Base-by-base conservation (phyloP, 2,113 vertebrate species). In the Bucco capensis region DNA sequence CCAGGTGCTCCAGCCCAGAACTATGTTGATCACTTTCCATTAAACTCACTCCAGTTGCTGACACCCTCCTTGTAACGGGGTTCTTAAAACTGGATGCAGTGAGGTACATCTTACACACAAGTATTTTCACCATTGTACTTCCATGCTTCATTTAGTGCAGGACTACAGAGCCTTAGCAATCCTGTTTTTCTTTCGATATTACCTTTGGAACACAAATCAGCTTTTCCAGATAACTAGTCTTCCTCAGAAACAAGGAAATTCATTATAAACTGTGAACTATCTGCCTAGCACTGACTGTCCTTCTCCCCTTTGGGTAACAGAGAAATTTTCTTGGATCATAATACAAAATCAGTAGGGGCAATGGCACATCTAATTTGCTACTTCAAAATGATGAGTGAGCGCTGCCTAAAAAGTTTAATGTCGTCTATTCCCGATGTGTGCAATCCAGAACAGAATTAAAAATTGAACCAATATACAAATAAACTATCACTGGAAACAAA, bases 1-100 rank as follows among this genome's bases (percentile, higher is more conserved):
- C 15, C 31, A 79, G 33, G 28, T 1, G 6, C 57, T 33, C 14
- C 42, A 53, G 12, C 6, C 33, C n/a, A 33, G 0, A 0, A 27
- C 33, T 42, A 13, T 5, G 2, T 2, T 12, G 5, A 51, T 37
- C 49, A 28, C 8, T 2, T 23, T 44, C 11, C 21, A 64, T 0
- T 40, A 33, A 64, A 79, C 37, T 66, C 14, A 4, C 12, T 57
- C 31, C 49, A 44, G n/a, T 5, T 64, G 18, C 9, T 21, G 31
- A 44, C 12, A 30, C 1, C 18, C 28, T 61, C 57, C 60, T 73
- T 56, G n/a, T 42, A 76, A 40, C 1, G 0, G 1, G 10, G 2
- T 12, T 40, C 23, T 25, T 56, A 51, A 83, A 79, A 80, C 50
- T 44, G 19, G 12, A 38, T n/a, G 22, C 10, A 61, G 16, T 65